Evolutionary conservation across 92 coral and sea anemone species (phyloP), one percentile per base, ranked within the genome.

Genomic region (Porites evermanni): DNA sequence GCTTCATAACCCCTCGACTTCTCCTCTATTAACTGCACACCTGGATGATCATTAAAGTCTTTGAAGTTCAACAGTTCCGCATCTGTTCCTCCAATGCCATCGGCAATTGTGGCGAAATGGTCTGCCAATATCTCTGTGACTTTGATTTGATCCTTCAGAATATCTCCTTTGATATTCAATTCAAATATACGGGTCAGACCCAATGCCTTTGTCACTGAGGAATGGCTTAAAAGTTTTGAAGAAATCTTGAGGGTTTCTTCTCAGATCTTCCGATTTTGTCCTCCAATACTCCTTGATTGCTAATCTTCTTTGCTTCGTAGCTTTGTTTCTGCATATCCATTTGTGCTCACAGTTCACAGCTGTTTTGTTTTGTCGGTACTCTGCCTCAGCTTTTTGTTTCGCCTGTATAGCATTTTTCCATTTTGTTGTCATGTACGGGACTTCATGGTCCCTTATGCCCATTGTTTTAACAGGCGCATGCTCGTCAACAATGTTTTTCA

Each of bases 341-440:
- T 64, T 74, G 9, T 60, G 19, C 67, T 75, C 81, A 70, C 88
- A 84, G 81, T 63, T 84, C 70, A 56, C 88, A 17, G 20, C n/a
- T 0, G 75, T 74, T 84, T 56, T 64, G 18, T 71, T 83, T 71
- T 58, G 70, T 47, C 63, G 32, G 32, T 83, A 83, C 70, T 59
- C 72, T 70, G 72, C 87, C 56, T 73, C 65, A 74, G 87, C 79
- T 68, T 72, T 83, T 53, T 70, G 77, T 47, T 67, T 69, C 38
- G 54, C 86, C 17, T 67, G 73, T 44, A 81, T 81, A 4, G 86
- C 77, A 10, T 54, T 81, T 58, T 81, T 81, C 86, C 86, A 69
- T 47, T 69, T 12, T 29, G 86, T 44, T 12, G 84, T 79, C 84
- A 79, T 79, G 14, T 79, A 79, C 32, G 84, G 58, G 26, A 79